phyloP scores from a whole-genome alignment of 2,797 vertebrate species.

The Sarcoramphus papa region DNA sequence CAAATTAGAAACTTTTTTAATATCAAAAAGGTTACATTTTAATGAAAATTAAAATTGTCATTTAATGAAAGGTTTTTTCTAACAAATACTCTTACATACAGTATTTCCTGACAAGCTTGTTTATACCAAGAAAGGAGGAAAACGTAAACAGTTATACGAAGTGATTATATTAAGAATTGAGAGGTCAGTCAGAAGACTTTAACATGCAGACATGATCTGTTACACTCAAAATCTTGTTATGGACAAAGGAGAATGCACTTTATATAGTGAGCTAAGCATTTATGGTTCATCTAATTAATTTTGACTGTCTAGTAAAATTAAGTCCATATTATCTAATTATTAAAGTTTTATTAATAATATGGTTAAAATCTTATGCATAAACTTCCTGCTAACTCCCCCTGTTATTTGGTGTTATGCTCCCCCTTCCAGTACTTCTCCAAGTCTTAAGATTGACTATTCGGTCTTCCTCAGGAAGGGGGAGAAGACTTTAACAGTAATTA shows the following conservation, averaged over 20 bases:
- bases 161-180: neutral
- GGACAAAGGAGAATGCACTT: neutral
- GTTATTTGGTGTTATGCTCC: accelerated
- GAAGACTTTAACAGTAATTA: neutral
- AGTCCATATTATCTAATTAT: neutral
- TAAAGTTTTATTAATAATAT: neutral
- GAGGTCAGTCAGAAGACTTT: neutral
- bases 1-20: neutral
- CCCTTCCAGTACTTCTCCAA: neutral
- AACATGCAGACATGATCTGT: neutral
- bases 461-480: neutral
- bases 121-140: neutral
- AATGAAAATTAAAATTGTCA: neutral
- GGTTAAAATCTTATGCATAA: neutral
- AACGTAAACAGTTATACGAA: neutral
- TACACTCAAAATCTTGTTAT: neutral
- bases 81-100: neutral
- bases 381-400: neutral
- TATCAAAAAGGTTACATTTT: neutral
- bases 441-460: neutral
- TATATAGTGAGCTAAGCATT: neutral
- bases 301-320: neutral
- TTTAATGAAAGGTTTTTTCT: neutral
- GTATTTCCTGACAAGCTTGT: neutral
- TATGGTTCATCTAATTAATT: neutral